Conservation (phyloP, 2,113 vertebrate species). For the Solenodon paradoxus region DNA sequence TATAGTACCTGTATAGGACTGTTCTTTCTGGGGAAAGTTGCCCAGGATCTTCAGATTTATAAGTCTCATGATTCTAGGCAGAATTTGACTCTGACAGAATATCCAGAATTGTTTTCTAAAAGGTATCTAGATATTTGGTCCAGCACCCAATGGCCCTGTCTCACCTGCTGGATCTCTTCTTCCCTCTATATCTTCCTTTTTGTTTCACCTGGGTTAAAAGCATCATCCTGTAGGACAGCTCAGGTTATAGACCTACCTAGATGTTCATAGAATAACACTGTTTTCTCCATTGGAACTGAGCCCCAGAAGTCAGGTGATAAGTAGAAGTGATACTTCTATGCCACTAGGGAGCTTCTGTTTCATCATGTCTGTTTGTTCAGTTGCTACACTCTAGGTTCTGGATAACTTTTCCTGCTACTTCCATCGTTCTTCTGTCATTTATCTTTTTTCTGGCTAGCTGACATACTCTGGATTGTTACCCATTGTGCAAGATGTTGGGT, state of each 20-base stretch:
- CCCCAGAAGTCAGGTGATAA: neutral
- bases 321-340: neutral
- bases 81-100: neutral
- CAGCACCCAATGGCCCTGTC: neutral
- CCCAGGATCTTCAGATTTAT: neutral
- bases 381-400: conserved; percentile 84
- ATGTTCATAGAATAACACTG: neutral
- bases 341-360: conserved; percentile 77
- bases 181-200: neutral
- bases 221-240: neutral
- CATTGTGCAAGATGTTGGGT: conserved; percentile 85
- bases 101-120: neutral
- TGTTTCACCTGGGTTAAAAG: neutral
- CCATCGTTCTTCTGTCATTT: conserved; percentile 89
- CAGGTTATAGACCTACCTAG: neutral
- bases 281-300: neutral
- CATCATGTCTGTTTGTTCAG: conserved; percentile 85
- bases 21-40: neutral
- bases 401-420: conserved; percentile 86
- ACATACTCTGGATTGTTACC: conserved; percentile 90
- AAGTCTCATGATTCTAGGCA: neutral
- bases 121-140: neutral
- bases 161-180: neutral
- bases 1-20: neutral
- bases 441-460: conserved; percentile 88